A percentile compares a stretch with the other conserved stretches of the same genome.
Conservation (phyloP, 2,797 vertebrate genomes). For the Rhyacichthys aspro region DNA sequence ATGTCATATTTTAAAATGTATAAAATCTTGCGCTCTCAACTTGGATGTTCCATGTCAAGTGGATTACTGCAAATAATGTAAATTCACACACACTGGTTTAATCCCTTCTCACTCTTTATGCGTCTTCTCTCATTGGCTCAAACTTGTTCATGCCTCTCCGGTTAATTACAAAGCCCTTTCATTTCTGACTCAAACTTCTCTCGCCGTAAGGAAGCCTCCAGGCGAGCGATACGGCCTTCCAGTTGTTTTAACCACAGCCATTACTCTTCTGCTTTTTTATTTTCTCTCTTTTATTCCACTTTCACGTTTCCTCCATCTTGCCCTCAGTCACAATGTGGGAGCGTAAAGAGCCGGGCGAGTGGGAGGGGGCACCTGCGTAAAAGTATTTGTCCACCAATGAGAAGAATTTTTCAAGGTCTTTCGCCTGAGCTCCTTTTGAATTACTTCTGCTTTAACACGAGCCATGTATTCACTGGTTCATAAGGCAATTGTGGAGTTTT, state of each 20-base stretch:
- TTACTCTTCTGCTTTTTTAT: constrained; percentile 6
- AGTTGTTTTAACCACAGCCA: constrained; percentile 32
- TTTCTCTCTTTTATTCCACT: neutral
- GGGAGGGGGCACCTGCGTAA: constrained; percentile 11
- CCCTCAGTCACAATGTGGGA: constrained; percentile 23
- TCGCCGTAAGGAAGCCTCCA: constrained; percentile 41
- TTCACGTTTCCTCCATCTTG: constrained; percentile 31
- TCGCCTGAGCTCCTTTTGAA: neutral
- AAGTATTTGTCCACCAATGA: constrained; percentile 2
- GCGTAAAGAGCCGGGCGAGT: constrained; percentile 6
- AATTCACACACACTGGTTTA: constrained; percentile 6
- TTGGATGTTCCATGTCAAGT: neutral
- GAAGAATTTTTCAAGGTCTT: constrained; percentile 7
- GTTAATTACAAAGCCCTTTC: constrained; percentile 72
- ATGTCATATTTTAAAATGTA: neutral
- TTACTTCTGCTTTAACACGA: neutral
- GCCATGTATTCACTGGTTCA: no score
- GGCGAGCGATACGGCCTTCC: constrained; percentile 36
- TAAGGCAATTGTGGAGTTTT: no score
- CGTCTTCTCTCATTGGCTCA: constrained; percentile 1
- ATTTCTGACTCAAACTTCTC: constrained; percentile 47
- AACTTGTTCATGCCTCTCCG: constrained; percentile 31
- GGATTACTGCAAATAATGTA: neutral
- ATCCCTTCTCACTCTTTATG: constrained; percentile 16
- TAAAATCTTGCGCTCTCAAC: neutral